Conservation (phyloP, 2,113 vertebrate genomes). For the Gallinago paraguaiae region DNA sequence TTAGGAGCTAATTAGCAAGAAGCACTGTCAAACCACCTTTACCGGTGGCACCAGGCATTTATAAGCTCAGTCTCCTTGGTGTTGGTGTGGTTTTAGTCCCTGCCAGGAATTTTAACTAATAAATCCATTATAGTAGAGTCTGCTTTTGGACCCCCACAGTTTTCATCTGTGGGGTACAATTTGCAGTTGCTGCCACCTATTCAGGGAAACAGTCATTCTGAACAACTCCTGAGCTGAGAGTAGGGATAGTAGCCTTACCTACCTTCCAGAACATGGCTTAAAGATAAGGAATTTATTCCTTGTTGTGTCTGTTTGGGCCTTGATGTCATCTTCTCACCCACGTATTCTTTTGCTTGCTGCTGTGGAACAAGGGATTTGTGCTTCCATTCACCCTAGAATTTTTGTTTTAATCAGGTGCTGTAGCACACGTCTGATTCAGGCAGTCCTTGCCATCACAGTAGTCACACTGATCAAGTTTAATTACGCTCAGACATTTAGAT, state of each 20-base stretch:
- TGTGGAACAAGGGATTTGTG: not conserved
- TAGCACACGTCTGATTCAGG: not conserved
- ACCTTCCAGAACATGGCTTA: not conserved
- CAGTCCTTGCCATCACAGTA: not conserved
- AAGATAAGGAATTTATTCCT: not conserved
- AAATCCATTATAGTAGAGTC: not conserved
- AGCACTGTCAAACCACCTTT: not conserved
- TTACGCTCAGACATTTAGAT: not conserved
- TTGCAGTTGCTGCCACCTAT: not conserved
- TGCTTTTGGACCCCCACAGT: not conserved
- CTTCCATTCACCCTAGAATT: not conserved
- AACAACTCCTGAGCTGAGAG: not conserved
- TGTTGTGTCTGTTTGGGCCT: not conserved
- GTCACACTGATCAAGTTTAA: not conserved
- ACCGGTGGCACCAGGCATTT: rapidly evolving
- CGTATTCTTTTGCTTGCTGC: not conserved
- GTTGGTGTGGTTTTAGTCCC: not conserved
- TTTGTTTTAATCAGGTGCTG: not conserved
- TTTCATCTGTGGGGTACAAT: not conserved
- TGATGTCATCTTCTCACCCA: not conserved
- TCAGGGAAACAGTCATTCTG: not conserved
- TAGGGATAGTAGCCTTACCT: not conserved
- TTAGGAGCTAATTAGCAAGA: not conserved
- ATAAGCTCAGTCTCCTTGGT: not conserved
- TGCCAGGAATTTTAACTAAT: not conserved